A percentile compares a stretch with the other conserved stretches of the same genome.
Evolutionary conservation across 1,140 invertebrate species (phyloP).

Genomic region (Pantala flavescens): DNA sequence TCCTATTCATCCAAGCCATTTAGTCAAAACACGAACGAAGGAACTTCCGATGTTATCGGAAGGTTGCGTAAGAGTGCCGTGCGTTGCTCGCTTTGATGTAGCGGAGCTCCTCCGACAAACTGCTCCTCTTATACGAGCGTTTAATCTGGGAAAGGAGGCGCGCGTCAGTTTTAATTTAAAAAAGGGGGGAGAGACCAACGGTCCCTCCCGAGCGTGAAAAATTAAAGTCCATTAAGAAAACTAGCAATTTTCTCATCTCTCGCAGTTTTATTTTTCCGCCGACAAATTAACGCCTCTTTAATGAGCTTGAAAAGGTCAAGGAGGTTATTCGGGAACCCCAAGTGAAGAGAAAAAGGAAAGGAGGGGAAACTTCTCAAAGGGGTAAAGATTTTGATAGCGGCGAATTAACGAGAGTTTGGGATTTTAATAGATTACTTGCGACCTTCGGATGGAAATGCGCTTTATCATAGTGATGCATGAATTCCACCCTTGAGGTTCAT

Average conservation of each 20-base stretch:
- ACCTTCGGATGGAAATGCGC: too few species aligned
- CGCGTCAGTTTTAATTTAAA: constrained; percentile 3
- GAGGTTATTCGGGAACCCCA: too few species aligned
- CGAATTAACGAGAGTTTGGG: neutral
- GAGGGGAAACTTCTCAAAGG: neutral
- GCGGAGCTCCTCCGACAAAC: neutral
- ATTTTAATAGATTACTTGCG: too few species aligned
- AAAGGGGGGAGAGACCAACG: neutral
- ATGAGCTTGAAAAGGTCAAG: neutral
- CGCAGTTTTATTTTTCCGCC: neutral
- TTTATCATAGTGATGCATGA: too few species aligned
- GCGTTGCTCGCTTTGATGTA: too few species aligned
- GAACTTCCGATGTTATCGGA: too few species aligned
- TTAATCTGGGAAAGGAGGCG: neutral
- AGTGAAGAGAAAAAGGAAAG: neutral
- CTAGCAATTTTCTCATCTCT: constrained; percentile 6
- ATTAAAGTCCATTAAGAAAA: constrained; percentile 4
- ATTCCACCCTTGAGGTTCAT: too few species aligned
- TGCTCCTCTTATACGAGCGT: neutral
- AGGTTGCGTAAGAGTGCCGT: too few species aligned
- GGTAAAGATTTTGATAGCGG: neutral
- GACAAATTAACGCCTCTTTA: constrained; percentile 6
- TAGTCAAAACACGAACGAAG: too few species aligned
- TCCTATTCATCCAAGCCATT: too few species aligned
- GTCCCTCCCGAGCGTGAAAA: neutral